Evolutionary conservation across 1,140 invertebrate genomes (phyloP), one percentile per base, ranked within the genome.

Genomic region (Stegodyphus mimosarum): DNA sequence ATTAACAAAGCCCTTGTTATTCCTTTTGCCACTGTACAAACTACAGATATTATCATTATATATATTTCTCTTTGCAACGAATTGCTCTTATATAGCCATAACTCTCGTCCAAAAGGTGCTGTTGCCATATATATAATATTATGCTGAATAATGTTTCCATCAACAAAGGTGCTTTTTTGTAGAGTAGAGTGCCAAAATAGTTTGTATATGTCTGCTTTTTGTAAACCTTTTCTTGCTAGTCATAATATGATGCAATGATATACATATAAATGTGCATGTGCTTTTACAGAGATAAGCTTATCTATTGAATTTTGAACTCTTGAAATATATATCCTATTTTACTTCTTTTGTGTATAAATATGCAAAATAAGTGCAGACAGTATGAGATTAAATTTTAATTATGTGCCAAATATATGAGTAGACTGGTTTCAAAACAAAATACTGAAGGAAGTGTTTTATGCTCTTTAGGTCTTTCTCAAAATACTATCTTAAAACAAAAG

Each of bases 161-260:
- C 55, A 60, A 60, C 55, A 60, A 60, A 60, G 55, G 55, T 60
- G 55, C 55, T 60, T 60, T 83, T 73, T 64, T 74, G 79, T 74
- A 83, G 79, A 64, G 15, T 72, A 73, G 52, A 53, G 17, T 73
- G 79, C 71, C 71, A 66, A 83, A 79, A 51, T 83, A 74, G 71
- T 73, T 83, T 83, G 6, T 81, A 81, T 74, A 52, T 10, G 71
- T 33, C 55, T 83, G 70, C 60, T 73, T 73, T 81, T 73, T 74
- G n/a, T 71, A 51, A 73, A 67, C 10, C 10, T 64, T 72, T 73
- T 18, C 33, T 15, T 79, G 60, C 79, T 74, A 83, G 55, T 83
- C 70, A 83, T 73, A 15, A 72, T 79, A 71, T 33, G 48, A 55
- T 48, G 50, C 33, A 33, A 33, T 33, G 33, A 33, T 33, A 33